A percentile compares a stretch with the other conserved stretches of the same genome.
Evolutionary conservation across 2,797 vertebrate genomes (phyloP).

Genomic region (Diplodus sargus): DNA sequence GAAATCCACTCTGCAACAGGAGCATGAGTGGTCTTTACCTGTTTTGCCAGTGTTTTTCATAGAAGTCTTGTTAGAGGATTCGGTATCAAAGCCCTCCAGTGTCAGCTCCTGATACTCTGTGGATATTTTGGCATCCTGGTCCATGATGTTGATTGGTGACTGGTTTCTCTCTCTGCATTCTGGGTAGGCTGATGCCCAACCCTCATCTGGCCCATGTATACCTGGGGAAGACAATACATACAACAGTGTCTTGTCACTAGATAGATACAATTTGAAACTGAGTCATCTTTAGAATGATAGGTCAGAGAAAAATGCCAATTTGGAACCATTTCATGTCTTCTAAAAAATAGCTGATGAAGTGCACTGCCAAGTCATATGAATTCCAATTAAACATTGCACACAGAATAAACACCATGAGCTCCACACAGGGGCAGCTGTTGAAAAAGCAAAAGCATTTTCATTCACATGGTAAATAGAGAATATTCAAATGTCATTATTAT

Average conservation of each 20-base stretch:
- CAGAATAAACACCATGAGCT: constrained; percentile 37
- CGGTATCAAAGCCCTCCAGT: constrained; percentile 91
- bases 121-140: constrained; percentile 89
- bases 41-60: constrained; percentile 99
- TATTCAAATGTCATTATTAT: constrained; percentile 44
- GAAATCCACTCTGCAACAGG: not conserved
- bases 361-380: constrained; percentile 48
- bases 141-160: constrained; percentile 93
- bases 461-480: constrained; percentile 40
- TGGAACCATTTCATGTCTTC: constrained; percentile 28
- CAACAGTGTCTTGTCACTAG: constrained; percentile 6
- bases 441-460: constrained; percentile 37
- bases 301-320: constrained; percentile 42
- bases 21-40: constrained; percentile 75
- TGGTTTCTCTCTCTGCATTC: constrained; percentile 92
- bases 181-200: constrained; percentile 90
- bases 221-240: constrained; percentile 79
- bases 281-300: constrained; percentile 14
- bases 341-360: constrained; percentile 47
- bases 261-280: not conserved
- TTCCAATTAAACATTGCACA: constrained; percentile 46
- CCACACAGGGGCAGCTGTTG: constrained; percentile 33
- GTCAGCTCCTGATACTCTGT: constrained; percentile 92
- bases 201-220: constrained; percentile 92
- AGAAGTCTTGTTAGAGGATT: constrained; percentile 97